These are phyloP conservation scores for Cantharis lateralis DNA, from an alignment of 2,888 invertebrate genomes.

Conservation along the genomic window DNA sequence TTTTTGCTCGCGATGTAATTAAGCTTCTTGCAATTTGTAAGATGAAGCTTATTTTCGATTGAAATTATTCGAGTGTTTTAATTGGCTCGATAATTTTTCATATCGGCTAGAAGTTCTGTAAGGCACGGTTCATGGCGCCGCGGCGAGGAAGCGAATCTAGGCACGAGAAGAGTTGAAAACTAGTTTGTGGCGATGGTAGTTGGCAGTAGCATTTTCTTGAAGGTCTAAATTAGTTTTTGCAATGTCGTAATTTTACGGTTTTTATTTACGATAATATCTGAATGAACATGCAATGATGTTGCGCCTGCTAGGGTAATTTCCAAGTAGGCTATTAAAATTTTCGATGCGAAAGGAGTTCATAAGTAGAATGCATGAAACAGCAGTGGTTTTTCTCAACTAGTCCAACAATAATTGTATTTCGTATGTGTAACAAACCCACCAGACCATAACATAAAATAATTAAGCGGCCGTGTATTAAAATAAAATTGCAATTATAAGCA, in stretches of 20 bases:
- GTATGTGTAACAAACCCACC: conserved; percentile 39
- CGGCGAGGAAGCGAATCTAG: neutral
- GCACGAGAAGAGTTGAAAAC: neutral
- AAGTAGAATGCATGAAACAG: conserved; percentile 19
- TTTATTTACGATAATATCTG: conserved; percentile 31
- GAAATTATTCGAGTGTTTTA: neutral
- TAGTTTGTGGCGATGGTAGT: neutral
- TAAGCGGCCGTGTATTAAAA: conserved; percentile 49
- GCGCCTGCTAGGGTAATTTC: conserved; percentile 9
- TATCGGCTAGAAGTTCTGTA: neutral
- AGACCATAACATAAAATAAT: conserved; percentile 51
- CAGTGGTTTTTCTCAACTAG: conserved; percentile 17
- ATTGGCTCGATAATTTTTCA: neutral
- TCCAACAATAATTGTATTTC: conserved; percentile 29
- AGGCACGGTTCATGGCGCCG: neutral
- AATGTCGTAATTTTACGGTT: conserved; percentile 4
- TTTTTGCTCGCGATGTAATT: neutral
- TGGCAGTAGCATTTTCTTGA: neutral
- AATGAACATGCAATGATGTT: conserved; percentile 4
- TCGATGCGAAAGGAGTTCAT: conserved; percentile 12
- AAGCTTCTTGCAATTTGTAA: neutral
- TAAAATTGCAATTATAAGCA: conserved; percentile 49
- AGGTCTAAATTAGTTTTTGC: conserved; percentile 1
- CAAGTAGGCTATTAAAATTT: conserved; percentile 14
- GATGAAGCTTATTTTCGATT: neutral